Conservation (phyloP, 1,140 invertebrate genomes). For the Hyposmocoma kahamanoa region DNA sequence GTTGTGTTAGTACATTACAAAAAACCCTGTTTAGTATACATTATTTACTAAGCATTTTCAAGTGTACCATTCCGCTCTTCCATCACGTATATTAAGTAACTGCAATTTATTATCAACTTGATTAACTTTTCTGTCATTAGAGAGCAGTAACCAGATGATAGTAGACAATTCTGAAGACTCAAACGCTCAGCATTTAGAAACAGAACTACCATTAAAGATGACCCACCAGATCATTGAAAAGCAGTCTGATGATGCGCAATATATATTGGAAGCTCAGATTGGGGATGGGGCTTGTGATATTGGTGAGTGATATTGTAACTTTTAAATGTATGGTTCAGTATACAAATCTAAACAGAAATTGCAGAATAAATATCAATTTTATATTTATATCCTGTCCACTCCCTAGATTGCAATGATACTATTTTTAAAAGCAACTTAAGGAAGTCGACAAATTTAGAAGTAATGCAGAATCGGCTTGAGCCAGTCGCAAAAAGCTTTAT, state of each 20-base stretch:
- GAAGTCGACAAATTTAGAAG: too few species aligned
- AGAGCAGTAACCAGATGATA: conserved; percentile 49
- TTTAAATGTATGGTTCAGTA: too few species aligned
- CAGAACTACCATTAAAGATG: conserved; percentile 20
- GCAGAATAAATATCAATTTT: too few species aligned
- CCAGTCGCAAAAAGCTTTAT: too few species aligned
- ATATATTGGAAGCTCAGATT: conserved; percentile 17
- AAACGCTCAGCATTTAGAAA: conserved; percentile 32
- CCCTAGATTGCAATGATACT: too few species aligned
- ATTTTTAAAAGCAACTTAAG: too few species aligned
- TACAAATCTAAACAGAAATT: too few species aligned
- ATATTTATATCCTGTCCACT: too few species aligned
- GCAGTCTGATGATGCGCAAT: conserved; percentile 15
- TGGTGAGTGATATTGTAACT: background rate
- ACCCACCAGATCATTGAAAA: background rate
- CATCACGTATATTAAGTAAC: too few species aligned
- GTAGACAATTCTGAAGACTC: conserved; percentile 56
- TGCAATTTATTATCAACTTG: background rate
- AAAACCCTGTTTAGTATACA: background rate
- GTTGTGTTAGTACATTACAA: too few species aligned
- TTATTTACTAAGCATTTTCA: background rate
- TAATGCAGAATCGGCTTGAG: too few species aligned
- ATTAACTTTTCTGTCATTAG: conserved; percentile 17
- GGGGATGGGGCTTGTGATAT: background rate
- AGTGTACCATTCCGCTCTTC: background rate